Base-by-base conservation (phyloP, 2,888 invertebrate genomes). In the Hartigia nigra region DNA sequence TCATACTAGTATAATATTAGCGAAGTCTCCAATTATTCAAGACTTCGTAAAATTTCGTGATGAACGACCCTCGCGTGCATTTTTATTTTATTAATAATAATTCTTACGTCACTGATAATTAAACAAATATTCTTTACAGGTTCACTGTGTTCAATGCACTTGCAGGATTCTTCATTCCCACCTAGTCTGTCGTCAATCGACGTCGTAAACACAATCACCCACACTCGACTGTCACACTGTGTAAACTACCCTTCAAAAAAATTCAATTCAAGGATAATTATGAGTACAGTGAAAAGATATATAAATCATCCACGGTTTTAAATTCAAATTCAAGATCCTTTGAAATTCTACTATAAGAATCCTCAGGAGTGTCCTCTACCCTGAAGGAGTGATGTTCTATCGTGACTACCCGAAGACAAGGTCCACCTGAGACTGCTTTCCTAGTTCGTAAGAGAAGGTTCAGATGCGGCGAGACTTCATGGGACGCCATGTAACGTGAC, bases 401-500 rank as follows among this genome's bases (percentile, higher is more conserved):
- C 39, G 35, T 75, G 75, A 76, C 77, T 36, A 70, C 32, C 76
- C 75, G 77, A 75, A 77, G 75, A 81, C 32, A 12, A 34, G 79
- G 77, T 78, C 78, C 77, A 79, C 81, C 76, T 81, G 81, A 81
- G 78, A 77, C 80, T 70, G 78, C 75, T 72, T 80, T 78, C 70
- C 74, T 69, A 83, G 82, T 82, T 79, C 79, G 81, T 80, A 81
- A 77, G 77, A 39, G 76, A 72, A 79, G 81, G 79, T 78, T 77
- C 78, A 78, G 80, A 80, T 81, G 79, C 78, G 75, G 76, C 79
- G 82, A 81, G 81, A 81, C 81, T 79, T 76, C 74, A 72, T 69
- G 81, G 82, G 75, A 79, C 74, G 77, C 75, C 74, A 74, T 75
- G 75, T 74, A 74, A 77, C 74, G 76, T 31, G 70, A 35, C 69